These are phyloP conservation scores for Pagetopsis macropterus DNA, from an alignment of 2,797 vertebrate genomes.

Conservation along the genomic window DNA sequence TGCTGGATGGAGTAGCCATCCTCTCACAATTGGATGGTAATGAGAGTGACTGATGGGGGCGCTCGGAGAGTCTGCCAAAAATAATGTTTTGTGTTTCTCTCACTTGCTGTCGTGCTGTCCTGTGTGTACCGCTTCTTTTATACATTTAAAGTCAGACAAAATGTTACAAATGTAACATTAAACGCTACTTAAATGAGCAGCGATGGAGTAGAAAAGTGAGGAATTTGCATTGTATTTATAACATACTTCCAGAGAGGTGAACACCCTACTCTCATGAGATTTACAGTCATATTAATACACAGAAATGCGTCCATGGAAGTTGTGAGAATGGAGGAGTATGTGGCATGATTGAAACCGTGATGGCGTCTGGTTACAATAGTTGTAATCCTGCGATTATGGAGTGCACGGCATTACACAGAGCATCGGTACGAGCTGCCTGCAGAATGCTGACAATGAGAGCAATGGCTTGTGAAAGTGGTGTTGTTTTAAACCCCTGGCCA, in stretches of 20 bases:
- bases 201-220: not conserved
- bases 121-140: conserved; percentile 27
- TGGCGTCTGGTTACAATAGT: conserved; percentile 47
- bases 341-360: conserved; percentile 32
- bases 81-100: conserved; percentile 53
- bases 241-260: not conserved
- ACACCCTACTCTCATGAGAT: not conserved
- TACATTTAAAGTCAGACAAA: not conserved
- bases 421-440: conserved; percentile 61
- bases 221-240: not conserved
- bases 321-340: conserved; percentile 23
- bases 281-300: conserved; percentile 1
- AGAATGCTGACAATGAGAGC: conserved; percentile 64
- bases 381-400: conserved; percentile 67
- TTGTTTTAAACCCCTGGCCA: conserved; percentile 66
- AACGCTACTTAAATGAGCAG: not conserved
- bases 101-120: conserved; percentile 39
- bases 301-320: conserved; percentile 17
- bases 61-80: conserved; percentile 68
- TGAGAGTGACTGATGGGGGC: conserved; percentile 78
- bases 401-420: conserved; percentile 38
- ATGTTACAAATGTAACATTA: conserved; percentile 19
- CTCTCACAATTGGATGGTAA: conserved; percentile 76
- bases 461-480: conserved; percentile 66
- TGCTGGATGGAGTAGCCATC: conserved; percentile 61